A percentile compares a stretch with the other conserved stretches of the same genome.
These are phyloP conservation scores for Limulus polyphemus DNA, from an alignment of 2,888 invertebrate species.

Conservation along the genomic window DNA sequence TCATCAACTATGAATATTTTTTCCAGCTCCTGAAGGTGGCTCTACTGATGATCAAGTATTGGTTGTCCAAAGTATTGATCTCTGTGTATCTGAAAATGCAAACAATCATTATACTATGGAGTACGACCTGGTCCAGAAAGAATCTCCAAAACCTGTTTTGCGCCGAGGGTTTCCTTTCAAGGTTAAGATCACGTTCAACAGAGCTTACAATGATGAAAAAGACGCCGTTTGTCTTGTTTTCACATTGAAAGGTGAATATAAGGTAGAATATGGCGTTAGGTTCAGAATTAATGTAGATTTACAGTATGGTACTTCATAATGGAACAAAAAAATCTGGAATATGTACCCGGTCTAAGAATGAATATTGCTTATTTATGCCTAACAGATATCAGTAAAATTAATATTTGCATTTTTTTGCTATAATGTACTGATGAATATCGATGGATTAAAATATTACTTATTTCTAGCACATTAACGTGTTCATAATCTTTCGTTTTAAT, in stretches of 20 bases:
- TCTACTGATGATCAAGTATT: slow-evolving; percentile 41
- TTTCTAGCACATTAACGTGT: too few species aligned
- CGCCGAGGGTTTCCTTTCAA: slow-evolving; percentile 32
- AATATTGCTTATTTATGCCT: too few species aligned
- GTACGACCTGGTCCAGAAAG: slow-evolving; percentile 57
- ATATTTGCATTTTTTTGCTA: too few species aligned
- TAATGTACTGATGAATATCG: too few species aligned
- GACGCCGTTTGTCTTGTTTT: slow-evolving; percentile 32
- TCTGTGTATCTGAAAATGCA: slow-evolving; percentile 59
- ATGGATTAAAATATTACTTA: too few species aligned
- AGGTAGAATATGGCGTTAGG: background rate
- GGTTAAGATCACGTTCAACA: slow-evolving; percentile 28
- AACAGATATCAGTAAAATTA: too few species aligned
- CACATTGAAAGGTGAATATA: slow-evolving; percentile 22
- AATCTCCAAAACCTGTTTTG: slow-evolving; percentile 29
- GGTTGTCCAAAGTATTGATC: slow-evolving; percentile 57
- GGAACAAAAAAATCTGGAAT: too few species aligned
- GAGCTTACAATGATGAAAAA: slow-evolving; percentile 25
- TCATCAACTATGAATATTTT: too few species aligned
- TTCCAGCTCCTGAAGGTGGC: too few species aligned
- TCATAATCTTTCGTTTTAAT: too few species aligned
- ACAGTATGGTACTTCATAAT: too few species aligned
- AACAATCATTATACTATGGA: slow-evolving; percentile 61
- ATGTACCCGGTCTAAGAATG: too few species aligned
- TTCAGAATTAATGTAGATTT: background rate